These are phyloP conservation scores for Nephrotoma flavescens DNA, from an alignment of 2,888 invertebrate species.

Conservation along the genomic window DNA sequence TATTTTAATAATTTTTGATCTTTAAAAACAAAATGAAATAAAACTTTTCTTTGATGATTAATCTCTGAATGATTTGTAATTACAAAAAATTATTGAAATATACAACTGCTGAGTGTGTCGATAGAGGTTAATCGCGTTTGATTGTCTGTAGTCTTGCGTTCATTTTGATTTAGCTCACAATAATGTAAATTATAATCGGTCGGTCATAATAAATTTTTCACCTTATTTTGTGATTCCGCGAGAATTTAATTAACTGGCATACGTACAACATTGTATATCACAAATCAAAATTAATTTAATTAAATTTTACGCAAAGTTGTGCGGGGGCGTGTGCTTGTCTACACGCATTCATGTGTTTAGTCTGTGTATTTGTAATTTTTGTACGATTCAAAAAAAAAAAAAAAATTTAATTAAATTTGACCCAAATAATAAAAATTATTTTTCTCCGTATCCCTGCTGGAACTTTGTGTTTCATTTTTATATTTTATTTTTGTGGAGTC, in stretches of 20 bases:
- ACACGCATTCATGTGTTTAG: background rate
- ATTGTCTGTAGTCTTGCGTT: background rate
- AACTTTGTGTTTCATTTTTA: no score
- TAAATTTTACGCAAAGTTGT: background rate
- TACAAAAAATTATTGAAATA: background rate
- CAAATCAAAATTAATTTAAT: background rate
- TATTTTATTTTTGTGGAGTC: no score
- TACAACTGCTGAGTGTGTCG: background rate
- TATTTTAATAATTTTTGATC: background rate
- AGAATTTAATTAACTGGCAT: background rate
- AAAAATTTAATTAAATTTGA: background rate
- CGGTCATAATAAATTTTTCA: background rate
- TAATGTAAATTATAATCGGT: no score
- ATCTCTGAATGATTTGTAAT: background rate
- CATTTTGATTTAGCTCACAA: no score
- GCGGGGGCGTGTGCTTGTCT: background rate
- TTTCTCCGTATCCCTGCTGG: background rate
- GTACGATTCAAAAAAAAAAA: background rate
- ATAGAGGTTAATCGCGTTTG: background rate
- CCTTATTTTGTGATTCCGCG: background rate
- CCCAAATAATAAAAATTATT: background rate
- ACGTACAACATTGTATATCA: background rate
- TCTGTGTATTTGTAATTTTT: background rate
- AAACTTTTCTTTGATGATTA: background rate
- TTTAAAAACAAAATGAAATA: background rate